Percentiles rank a stretch among this genome's conserved stretches.
Conservation (phyloP, 23 tunicate species). For the Clavelina lepadiformis region DNA sequence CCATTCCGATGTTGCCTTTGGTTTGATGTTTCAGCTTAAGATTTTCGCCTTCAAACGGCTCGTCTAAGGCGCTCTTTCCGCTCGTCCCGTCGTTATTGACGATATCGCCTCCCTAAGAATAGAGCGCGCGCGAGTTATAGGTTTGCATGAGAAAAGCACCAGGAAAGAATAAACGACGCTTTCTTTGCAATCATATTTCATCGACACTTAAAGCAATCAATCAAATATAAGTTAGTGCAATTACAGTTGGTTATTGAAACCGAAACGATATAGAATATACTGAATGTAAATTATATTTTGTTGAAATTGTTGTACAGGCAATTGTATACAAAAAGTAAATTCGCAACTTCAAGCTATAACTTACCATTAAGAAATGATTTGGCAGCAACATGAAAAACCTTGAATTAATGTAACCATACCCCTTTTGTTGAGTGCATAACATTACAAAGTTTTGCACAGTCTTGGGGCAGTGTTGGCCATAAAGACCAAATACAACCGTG, state of each 20-base stretch:
- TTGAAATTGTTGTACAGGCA: background rate
- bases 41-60: conserved; percentile 62
- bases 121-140: too few relatives aligned
- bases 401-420: conserved; percentile 74
- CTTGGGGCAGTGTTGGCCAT: conserved; percentile 62
- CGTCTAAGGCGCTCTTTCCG: conserved; percentile 61
- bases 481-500: conserved; percentile 49
- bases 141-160: too few relatives aligned
- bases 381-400: conserved; percentile 36
- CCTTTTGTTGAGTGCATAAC: conserved; percentile 59
- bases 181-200: too few relatives aligned
- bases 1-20: conserved; percentile 63
- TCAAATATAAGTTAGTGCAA: too few relatives aligned
- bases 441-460: conserved; percentile 62
- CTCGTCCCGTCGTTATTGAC: conserved; percentile 71
- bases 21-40: conserved; percentile 38
- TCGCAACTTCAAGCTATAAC: background rate
- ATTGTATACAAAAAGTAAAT: too few relatives aligned
- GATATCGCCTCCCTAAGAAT: conserved; percentile 74
- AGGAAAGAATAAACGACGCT: too few relatives aligned
- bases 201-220: too few relatives aligned
- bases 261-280: too few relatives aligned
- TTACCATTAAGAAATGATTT: conserved; percentile 44
- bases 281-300: background rate
- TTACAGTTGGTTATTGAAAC: too few relatives aligned